Evolutionary conservation across 2,797 vertebrate species (phyloP), one percentile per base, ranked within the genome.

Genomic region (Mormyrops attenuatus): DNA sequence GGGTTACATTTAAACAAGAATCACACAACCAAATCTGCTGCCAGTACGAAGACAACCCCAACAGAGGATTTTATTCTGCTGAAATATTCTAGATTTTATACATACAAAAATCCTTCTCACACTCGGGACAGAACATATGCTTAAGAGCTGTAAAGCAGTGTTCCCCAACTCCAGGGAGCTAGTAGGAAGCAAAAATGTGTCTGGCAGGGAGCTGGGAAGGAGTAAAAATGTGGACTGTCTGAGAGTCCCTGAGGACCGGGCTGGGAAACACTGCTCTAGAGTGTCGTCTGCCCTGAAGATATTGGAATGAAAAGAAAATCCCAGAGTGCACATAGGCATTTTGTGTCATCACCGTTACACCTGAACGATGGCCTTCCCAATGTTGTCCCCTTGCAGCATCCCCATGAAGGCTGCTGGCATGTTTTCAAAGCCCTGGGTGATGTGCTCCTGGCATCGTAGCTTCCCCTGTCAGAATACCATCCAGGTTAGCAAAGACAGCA

Each of bases 331-430:
- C 6, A 82, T 2, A n/a, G 15, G 41, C 15, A 22, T 47, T 84
- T 9, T 3, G 80, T 22, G 7, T 5, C 22, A 17, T 5, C 22
- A 34, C 38, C 82, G 44, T 98, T 91, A 98, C 30, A 93, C 94
- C 90, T 96, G 95, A 50, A 99, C 41, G 9, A 98, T 0, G 0
- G 97, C 95, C 94, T 99, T 99, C 85, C 97, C 98, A 1, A 91
- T 50, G 93, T 98, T 99, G 41, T 97, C 96, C 91, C 98, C 98
- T 63, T 86, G 94, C 91, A 99, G 92, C 95, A 99, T 91, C 90
- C 96, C 97, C 91, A 98, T 97, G 63, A 99, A 99, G n/a, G 97
- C 97, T 88, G 90, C 88, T 0, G 97, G 98, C 97, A 98, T 98
- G 90, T 97, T 98, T 90, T 97, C 96, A 95, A 98, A 99, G 88